phyloP scores from a whole-genome alignment of 2,888 invertebrate genomes.

The Falcaria lacertinaria region DNA sequence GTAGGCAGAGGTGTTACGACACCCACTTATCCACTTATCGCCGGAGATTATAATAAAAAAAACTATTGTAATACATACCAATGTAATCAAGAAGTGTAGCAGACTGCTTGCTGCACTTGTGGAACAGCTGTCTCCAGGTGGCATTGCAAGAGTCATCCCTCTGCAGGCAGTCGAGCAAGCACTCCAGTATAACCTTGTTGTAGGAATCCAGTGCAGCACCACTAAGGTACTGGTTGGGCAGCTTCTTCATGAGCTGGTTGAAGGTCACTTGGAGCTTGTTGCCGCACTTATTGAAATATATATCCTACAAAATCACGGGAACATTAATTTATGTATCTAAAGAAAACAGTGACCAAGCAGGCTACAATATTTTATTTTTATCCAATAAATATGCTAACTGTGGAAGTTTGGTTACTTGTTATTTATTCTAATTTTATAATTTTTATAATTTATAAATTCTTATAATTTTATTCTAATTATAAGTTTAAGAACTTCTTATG shows the following conservation, averaged over 20 bases:
- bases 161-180: conserved; percentile 80
- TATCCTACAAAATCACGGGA: conserved; percentile 62
- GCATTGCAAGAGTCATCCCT: conserved; percentile 82
- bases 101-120: conserved; percentile 83
- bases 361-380: too few species aligned
- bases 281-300: conserved; percentile 65
- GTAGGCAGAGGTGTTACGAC: too few species aligned
- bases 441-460: too few species aligned
- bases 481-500: too few species aligned
- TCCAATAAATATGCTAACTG: too few species aligned
- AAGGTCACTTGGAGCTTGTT: conserved; percentile 73
- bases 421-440: too few species aligned
- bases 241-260: conserved; percentile 83
- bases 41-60: background rate
- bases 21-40: too few species aligned
- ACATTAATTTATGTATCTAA: too few species aligned
- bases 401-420: too few species aligned
- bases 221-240: conserved; percentile 74
- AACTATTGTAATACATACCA: conserved; percentile 47
- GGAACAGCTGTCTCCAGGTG: conserved; percentile 84
- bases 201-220: conserved; percentile 62
- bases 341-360: too few species aligned
- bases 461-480: too few species aligned
- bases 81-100: conserved; percentile 81
- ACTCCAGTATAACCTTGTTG: conserved; percentile 79